Evolutionary conservation across 2,797 vertebrate genomes (phyloP).

Genomic region (Chiloscyllium punctatum): DNA sequence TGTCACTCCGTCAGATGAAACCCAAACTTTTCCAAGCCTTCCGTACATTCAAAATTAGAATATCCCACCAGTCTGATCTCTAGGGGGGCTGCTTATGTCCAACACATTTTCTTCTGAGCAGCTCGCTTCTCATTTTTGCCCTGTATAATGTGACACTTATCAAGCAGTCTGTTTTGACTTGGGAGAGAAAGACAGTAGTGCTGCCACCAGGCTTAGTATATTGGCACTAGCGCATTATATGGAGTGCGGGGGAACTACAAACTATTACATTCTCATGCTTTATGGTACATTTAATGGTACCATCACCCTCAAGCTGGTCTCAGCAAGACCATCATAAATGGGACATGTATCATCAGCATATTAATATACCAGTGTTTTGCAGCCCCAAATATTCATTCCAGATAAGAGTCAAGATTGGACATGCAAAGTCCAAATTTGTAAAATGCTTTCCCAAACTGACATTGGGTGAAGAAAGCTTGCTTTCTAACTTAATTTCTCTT

Average conservation of each 20-base stretch:
- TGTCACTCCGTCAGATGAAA: constrained; percentile 59
- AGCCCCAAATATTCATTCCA: background rate
- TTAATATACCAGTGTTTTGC: background rate
- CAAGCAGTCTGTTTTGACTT: background rate
- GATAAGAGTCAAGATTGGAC: background rate
- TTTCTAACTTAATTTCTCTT: background rate
- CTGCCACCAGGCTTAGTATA: background rate
- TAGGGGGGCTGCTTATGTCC: background rate
- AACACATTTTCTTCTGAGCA: constrained; percentile 4
- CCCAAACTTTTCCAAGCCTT: constrained; percentile 49
- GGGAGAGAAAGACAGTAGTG: background rate
- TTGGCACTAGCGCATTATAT: background rate
- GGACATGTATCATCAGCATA: background rate
- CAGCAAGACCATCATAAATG: background rate
- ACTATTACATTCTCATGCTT: background rate
- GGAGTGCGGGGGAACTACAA: background rate
- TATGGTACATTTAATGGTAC: background rate
- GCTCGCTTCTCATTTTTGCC: background rate
- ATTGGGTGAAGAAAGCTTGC: background rate
- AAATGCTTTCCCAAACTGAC: background rate
- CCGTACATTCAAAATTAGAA: background rate
- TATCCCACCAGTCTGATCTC: background rate
- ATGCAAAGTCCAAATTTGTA: background rate
- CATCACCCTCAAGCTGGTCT: background rate
- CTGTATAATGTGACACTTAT: background rate